Evolutionary conservation across 2,888 invertebrate species (phyloP).

Genomic region (Chaitophorus viminalis): DNA sequence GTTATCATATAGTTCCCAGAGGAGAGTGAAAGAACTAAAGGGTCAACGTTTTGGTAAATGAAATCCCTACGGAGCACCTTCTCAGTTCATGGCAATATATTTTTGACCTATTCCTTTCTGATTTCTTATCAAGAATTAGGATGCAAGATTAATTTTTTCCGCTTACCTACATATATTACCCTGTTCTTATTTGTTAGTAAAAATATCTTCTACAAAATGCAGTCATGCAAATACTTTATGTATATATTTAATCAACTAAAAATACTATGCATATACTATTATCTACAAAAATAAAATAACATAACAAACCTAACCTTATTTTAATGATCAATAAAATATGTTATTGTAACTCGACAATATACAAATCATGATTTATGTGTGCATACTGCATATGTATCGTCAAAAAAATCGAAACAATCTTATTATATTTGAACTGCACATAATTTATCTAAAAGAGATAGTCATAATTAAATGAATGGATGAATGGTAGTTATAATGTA

Average conservation of each 20-base stretch:
- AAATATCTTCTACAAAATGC: background rate
- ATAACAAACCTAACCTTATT: too few relatives aligned
- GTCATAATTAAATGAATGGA: too few relatives aligned
- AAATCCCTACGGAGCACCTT: constrained; percentile 44
- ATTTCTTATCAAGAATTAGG: constrained; percentile 38
- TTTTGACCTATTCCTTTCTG: constrained; percentile 2
- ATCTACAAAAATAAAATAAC: too few relatives aligned
- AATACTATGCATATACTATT: background rate
- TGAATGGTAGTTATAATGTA: too few relatives aligned
- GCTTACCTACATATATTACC: background rate
- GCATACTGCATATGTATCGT: too few relatives aligned
- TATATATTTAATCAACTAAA: background rate
- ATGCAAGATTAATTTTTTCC: background rate
- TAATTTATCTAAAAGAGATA: too few relatives aligned
- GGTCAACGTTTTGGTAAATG: constrained; percentile 48
- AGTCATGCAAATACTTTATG: background rate
- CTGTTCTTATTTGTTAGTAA: background rate
- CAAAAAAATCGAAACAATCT: too few relatives aligned
- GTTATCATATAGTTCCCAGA: constrained; percentile 43
- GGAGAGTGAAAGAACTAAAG: background rate
- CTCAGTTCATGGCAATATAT: background rate
- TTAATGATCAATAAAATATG: too few relatives aligned
- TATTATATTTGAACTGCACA: too few relatives aligned
- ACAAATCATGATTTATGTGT: too few relatives aligned
- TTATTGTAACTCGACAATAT: too few relatives aligned